Evolutionary conservation across 2,113 vertebrate genomes (phyloP).

Genomic region (Podarcis raffonei): DNA sequence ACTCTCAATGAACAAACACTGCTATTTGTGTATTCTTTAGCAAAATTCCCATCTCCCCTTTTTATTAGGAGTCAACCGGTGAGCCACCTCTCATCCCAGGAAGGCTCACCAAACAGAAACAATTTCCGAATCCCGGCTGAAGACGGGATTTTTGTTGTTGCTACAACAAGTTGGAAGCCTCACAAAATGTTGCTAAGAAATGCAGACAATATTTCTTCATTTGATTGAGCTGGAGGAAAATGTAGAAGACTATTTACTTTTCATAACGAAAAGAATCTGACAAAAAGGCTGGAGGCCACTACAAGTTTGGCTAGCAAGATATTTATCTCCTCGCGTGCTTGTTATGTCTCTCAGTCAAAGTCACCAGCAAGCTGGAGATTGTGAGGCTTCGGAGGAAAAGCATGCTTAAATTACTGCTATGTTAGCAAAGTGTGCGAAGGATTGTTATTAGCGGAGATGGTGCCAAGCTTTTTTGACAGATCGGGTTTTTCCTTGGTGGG

Average conservation of each 20-base stretch:
- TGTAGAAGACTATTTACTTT: rapidly evolving
- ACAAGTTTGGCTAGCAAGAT: background rate
- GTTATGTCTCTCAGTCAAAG: slow-evolving; percentile 11
- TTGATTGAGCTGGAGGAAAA: background rate
- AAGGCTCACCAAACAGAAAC: background rate
- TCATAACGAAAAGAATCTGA: slow-evolving; percentile 12
- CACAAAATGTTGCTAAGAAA: background rate
- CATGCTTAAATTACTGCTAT: slow-evolving; percentile 9
- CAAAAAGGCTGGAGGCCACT: slow-evolving; percentile 7
- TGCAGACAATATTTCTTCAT: rapidly evolving
- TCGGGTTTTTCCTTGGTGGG: background rate
- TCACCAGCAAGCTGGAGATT: slow-evolving; percentile 6
- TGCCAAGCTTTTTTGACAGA: background rate
- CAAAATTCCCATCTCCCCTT: background rate
- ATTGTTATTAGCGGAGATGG: slow-evolving; percentile 1
- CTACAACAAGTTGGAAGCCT: background rate
- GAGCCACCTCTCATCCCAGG: background rate
- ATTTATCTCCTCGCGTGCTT: rapidly evolving
- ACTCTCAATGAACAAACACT: background rate
- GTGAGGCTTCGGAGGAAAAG: background rate
- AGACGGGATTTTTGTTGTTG: background rate
- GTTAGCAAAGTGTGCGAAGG: slow-evolving; percentile 40
- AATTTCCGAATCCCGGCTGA: background rate
- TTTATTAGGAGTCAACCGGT: background rate
- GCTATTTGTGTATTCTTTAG: background rate